phyloP scores from a whole-genome alignment of 2,113 vertebrate genomes.

The Thunnus thynnus region DNA sequence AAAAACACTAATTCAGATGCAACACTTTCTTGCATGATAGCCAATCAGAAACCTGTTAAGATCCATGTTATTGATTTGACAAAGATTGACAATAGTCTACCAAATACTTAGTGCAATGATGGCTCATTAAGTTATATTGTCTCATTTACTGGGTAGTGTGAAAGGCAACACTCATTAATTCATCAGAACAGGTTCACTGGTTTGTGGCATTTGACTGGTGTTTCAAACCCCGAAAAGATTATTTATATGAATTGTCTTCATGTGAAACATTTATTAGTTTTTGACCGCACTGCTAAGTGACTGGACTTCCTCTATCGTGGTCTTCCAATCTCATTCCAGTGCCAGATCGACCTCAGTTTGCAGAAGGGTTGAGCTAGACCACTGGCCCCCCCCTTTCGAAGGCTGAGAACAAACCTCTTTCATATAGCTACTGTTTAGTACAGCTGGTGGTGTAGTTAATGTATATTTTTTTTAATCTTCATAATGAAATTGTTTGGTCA shows the following conservation, averaged over 20 bases:
- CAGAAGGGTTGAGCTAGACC: constrained; percentile 81
- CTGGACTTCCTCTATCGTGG: constrained; percentile 72
- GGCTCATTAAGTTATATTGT: too few species aligned
- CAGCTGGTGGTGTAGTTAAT: not conserved
- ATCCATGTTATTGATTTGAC: too few species aligned
- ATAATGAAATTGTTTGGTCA: not conserved
- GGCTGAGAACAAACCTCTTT: constrained; percentile 73
- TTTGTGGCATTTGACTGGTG: not conserved
- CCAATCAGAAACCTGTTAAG: too few species aligned
- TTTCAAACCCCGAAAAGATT: not conserved
- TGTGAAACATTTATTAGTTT: not conserved
- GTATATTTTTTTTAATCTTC: not conserved
- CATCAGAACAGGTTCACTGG: too few species aligned
- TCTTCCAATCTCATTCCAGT: constrained; percentile 79
- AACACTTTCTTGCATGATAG: too few species aligned
- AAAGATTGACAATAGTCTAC: too few species aligned
- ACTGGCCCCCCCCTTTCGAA: constrained; percentile 84
- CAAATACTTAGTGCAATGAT: too few species aligned
- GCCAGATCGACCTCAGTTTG: constrained; percentile 81
- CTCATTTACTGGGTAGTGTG: too few species aligned
- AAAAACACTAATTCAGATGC: too few species aligned
- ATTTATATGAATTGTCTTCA: too few species aligned
- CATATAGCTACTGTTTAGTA: too few species aligned
- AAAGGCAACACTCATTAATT: too few species aligned
- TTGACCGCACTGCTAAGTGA: constrained; percentile 77